Conservation (phyloP, 2,797 vertebrate genomes). For the Sebastolobus altivelis region DNA sequence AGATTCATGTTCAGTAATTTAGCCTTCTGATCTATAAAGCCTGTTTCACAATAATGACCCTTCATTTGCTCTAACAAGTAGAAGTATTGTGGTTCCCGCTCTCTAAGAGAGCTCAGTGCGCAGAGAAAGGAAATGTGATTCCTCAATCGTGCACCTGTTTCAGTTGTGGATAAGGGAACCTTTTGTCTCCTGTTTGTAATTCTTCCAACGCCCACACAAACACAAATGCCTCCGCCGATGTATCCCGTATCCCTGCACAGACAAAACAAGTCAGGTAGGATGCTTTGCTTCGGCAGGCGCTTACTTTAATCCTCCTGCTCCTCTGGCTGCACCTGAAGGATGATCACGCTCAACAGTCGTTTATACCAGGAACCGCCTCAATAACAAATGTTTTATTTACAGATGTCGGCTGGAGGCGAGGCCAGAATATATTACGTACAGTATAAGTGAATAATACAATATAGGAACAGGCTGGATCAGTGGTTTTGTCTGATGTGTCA, state of each 20-base stretch:
- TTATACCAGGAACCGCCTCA: constrained; percentile 18
- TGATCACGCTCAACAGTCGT: constrained; percentile 8
- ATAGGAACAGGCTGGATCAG: background rate
- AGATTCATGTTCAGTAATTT: constrained; percentile 28
- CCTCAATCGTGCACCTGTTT: constrained; percentile 69
- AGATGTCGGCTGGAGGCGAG: constrained; percentile 5
- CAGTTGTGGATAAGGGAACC: constrained; percentile 51
- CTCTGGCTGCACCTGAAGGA: constrained; percentile 47
- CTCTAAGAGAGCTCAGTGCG: background rate
- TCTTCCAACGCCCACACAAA: constrained; percentile 66
- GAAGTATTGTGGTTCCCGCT: constrained; percentile 5
- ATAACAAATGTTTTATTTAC: constrained; percentile 2
- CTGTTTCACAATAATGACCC: background rate
- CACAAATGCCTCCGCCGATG: constrained; percentile 45
- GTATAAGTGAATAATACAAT: constrained; percentile 3
- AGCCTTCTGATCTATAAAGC: constrained; percentile 30
- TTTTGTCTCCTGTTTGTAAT: constrained; percentile 73
- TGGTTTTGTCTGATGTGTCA: background rate
- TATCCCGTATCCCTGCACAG: constrained; percentile 49
- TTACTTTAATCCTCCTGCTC: constrained; percentile 44
- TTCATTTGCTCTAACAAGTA: constrained; percentile 14
- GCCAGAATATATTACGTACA: background rate
- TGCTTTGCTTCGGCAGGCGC: constrained; percentile 23
- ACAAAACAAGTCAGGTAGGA: constrained; percentile 67
- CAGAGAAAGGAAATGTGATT: constrained; percentile 48